These are phyloP conservation scores for Pampus argenteus DNA, from an alignment of 2,797 vertebrate genomes.

Conservation along the genomic window DNA sequence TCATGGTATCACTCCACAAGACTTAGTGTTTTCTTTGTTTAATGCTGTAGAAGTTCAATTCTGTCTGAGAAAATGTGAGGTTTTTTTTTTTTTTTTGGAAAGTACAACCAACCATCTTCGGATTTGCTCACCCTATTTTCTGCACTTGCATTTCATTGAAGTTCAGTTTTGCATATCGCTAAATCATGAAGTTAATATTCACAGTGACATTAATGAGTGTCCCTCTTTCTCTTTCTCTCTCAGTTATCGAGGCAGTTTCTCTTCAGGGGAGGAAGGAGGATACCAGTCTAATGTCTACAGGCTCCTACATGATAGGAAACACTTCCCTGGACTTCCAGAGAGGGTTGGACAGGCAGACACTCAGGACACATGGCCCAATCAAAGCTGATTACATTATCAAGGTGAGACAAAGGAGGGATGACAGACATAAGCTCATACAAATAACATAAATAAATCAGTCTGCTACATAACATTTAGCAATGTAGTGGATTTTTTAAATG, in stretches of 20 bases:
- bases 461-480: slow-evolving; percentile 6
- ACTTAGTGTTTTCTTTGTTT: background rate
- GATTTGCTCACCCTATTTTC: background rate
- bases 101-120: background rate
- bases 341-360: slow-evolving; percentile 85
- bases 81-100: background rate
- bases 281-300: slow-evolving; percentile 83
- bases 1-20: background rate
- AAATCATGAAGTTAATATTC: background rate
- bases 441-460: slow-evolving; percentile 10
- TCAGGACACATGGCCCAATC: slow-evolving; percentile 89
- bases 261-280: slow-evolving; percentile 88
- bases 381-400: slow-evolving; percentile 92
- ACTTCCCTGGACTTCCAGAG: slow-evolving; percentile 91
- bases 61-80: background rate
- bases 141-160: background rate
- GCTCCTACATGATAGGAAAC: slow-evolving; percentile 88
- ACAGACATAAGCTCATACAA: background rate
- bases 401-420: slow-evolving; percentile 76
- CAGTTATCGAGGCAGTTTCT: slow-evolving; percentile 92
- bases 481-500: background rate
- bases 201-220: background rate
- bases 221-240: slow-evolving; percentile 21
- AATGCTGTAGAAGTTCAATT: background rate
- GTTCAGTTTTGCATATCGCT: background rate